Conservation (phyloP, 1,140 invertebrate genomes). For the Drosophila kikkawai region DNA sequence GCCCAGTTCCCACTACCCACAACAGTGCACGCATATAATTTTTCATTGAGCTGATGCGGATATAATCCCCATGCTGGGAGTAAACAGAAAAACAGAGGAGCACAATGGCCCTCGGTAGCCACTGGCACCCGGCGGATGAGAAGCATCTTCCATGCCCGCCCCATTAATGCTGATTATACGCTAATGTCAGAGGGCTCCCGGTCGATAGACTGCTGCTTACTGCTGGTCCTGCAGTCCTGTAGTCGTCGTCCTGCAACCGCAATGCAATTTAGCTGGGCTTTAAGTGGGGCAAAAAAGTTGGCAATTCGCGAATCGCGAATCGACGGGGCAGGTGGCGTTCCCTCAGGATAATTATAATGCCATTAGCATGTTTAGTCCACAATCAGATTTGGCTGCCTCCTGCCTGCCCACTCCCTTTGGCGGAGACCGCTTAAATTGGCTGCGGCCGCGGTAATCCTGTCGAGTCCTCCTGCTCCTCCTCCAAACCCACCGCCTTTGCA, state of each 20-base stretch:
- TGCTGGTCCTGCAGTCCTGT: slow-evolving; percentile 1
- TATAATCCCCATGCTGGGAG: slow-evolving; percentile 66
- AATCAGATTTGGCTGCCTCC: slow-evolving; percentile 67
- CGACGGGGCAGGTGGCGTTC: slow-evolving; percentile 41
- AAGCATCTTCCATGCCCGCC: slow-evolving; percentile 41
- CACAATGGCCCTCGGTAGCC: slow-evolving; percentile 48
- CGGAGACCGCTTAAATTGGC: slow-evolving; percentile 64
- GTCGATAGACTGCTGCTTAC: slow-evolving; percentile 6
- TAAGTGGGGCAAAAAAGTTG: slow-evolving; percentile 71
- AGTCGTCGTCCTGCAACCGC: slow-evolving; percentile 38
- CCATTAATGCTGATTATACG: slow-evolving; percentile 82
- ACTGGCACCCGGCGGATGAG: slow-evolving; percentile 19
- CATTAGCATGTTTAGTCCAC: slow-evolving; percentile 81
- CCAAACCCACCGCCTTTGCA: slow-evolving; percentile 31
- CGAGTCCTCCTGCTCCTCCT: slow-evolving; percentile 8
- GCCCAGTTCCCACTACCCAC: background rate
- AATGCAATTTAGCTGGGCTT: slow-evolving; percentile 72
- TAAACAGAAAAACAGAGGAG: slow-evolving; percentile 32
- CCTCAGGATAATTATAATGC: slow-evolving; percentile 80
- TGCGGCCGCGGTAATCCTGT: slow-evolving; percentile 52
- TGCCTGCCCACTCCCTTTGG: slow-evolving; percentile 1
- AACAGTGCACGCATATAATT: slow-evolving; percentile 67
- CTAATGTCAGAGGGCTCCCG: slow-evolving; percentile 62
- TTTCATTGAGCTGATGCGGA: slow-evolving; percentile 79
- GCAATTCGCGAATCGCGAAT: slow-evolving; percentile 76